Evolutionary conservation across 2,797 vertebrate species (phyloP), one percentile per base, ranked within the genome.

Genomic region (Euphonia xanthogaster): DNA sequence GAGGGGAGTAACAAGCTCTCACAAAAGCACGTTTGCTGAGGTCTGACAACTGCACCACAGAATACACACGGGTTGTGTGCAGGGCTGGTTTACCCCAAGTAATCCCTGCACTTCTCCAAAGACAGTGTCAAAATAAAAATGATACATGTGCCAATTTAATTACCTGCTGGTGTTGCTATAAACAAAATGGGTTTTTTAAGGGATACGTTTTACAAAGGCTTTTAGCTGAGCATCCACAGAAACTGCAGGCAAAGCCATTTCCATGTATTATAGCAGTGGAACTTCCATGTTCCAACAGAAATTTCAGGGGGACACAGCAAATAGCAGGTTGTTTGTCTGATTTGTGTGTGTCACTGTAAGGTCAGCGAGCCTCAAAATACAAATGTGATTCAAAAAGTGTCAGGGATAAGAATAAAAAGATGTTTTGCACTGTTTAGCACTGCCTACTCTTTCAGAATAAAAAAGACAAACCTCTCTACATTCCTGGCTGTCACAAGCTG

Each of bases 1-100:
- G 1, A 87, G 58, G 63, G 53, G 82, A 93, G 35, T 60, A 93
- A 83, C 85, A 72, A 70, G 55, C 88, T 39, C 37, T n/a, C 91
- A 24, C 48, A 86, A 81, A 92, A 88, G 62, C 72, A 33, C 91
- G 18, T 89, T 90, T 81, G 62, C 40, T 78, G 89, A 77, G 91
- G 27, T 62, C 72, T 88, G 89, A 93, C 86, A 80, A 39, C 53
- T 12, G 65, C 86, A 50, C 22, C 35, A 23, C n/a, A 2, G 33
- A 60, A 39, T 6, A 16, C 33, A 5, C 10, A 35, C 1, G 7
- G 51, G 12, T 13, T 33, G 57, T 83, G 65, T 62, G 48, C 18
- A 1, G 65, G n/a, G 84, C 23, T 83, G 78, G 37, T 86, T 89
- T 30, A 18, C 35, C 78, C 72, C n/a, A 40, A 23, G 31, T 15